Base-by-base conservation (phyloP, 2,888 invertebrate species). In the Linyphia triangularis region DNA sequence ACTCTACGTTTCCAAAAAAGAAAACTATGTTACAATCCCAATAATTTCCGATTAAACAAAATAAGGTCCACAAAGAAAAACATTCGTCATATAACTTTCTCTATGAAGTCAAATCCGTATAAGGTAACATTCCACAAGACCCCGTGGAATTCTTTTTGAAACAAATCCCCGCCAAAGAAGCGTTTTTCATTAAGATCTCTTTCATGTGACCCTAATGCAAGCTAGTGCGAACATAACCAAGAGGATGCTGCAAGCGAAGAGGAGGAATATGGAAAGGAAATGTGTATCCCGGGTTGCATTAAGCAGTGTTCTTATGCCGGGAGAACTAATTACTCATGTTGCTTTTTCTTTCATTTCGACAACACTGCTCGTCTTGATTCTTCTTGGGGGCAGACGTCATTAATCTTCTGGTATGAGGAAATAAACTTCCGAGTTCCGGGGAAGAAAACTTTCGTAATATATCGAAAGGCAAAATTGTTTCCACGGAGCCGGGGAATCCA, bases 291-390 rank as follows among this genome's bases (percentile, higher is more conserved):
- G 81, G 61, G 65, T 77, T 57, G 59, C 77, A 85, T 85, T 85
- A 73, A 65, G 81, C 75, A 73, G 81, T 63, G 86, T 88, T 88
- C 86, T 88, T 88, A 88, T 88, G 81, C 73, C 59, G 67, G 81
- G 81, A 88, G 86, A 88, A 88, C 86, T 88, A 88, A 88, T 88
- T 88, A 88, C 86, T 88, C 81, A 88, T 88, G 86, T 86, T 88
- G 86, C 86, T 81, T 88, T 88, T 88, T 88, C 86, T 88, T 88
- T 88, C 86, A 81, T 81, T 88, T 88, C 86, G 86, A 88, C 86
- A 88, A 88, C 81, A 88, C 70, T 69, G 65, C 26, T 51, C 82
- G 72, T 63, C 73, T 63, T 73, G 85, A 85, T 85, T 85, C 85
- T 85, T 85, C 81, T 81, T 65, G 33, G 57, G 78, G 73, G 73